Evolutionary conservation across 2,797 vertebrate genomes (phyloP).

Genomic region (Hydrocynus forskahlii): DNA sequence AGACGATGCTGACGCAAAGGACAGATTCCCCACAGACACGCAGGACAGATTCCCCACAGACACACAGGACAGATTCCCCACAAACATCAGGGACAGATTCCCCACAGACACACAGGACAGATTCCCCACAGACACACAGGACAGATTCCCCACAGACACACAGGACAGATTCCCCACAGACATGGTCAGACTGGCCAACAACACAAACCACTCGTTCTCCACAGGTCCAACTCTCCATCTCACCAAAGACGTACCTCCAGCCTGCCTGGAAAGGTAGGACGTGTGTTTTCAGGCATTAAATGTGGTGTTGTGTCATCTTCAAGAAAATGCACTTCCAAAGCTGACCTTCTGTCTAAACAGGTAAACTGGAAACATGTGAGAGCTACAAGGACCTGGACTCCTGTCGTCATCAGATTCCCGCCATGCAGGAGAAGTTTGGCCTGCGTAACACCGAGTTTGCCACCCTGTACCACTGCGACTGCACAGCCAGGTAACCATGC

Average conservation of each 20-base stretch:
- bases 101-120: not conserved
- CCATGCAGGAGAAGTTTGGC: conserved; percentile 75
- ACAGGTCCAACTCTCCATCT: not conserved
- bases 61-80: not conserved
- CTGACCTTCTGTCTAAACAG: conserved; percentile 55
- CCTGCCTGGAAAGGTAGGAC: conserved; percentile 41
- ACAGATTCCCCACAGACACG: not conserved
- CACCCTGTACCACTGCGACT: conserved; percentile 86
- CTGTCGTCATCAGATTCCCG: conserved; percentile 76
- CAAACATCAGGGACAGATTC: not conserved
- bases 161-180: conserved; percentile 11
- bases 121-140: not conserved
- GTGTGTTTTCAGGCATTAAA: not conserved
- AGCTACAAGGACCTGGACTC: conserved; percentile 74
- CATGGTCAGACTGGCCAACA: not conserved
- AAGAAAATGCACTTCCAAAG: not conserved
- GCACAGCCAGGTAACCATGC: conserved; percentile 76
- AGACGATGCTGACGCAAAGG: not conserved
- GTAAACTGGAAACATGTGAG: conserved; percentile 54
- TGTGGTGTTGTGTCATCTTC: no score
- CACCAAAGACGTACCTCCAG: not conserved
- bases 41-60: not conserved
- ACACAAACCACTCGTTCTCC: not conserved
- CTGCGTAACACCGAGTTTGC: conserved; percentile 70
- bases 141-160: not conserved